Conservation (phyloP, 1,140 invertebrate species). For the Papilio machaon region DNA sequence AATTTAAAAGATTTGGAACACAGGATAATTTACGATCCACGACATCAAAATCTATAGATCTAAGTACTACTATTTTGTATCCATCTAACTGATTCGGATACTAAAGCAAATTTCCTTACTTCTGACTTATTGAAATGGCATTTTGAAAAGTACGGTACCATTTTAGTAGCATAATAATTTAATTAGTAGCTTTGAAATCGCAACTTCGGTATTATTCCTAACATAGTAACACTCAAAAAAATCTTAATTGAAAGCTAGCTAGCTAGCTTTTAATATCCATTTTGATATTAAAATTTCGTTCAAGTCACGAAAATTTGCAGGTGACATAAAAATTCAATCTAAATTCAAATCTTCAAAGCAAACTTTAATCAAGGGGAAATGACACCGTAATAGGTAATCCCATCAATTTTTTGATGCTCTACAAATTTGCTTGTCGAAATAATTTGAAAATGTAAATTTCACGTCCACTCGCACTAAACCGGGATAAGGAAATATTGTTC, state of each 20-base stretch:
- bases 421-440: neutral
- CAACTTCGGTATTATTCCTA: no score
- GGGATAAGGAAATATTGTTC: neutral
- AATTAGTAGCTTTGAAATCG: no score
- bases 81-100: no score
- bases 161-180: no score
- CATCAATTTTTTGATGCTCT: constrained; percentile 15
- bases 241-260: neutral
- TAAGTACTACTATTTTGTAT: no score
- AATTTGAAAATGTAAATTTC: constrained; percentile 19
- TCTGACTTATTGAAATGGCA: no score
- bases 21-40: no score
- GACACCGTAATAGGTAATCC: constrained; percentile 27
- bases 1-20: no score
- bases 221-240: neutral
- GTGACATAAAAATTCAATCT: constrained; percentile 25
- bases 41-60: no score
- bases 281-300: neutral
- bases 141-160: no score
- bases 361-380: constrained; percentile 35
- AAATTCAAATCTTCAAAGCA: constrained; percentile 34
- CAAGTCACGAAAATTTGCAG: constrained; percentile 16
- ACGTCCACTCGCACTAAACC: neutral
- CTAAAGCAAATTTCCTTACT: no score
- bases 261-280: neutral